Conservation (phyloP, 2,113 vertebrate species). For the Tachysurus fulvidraco region DNA sequence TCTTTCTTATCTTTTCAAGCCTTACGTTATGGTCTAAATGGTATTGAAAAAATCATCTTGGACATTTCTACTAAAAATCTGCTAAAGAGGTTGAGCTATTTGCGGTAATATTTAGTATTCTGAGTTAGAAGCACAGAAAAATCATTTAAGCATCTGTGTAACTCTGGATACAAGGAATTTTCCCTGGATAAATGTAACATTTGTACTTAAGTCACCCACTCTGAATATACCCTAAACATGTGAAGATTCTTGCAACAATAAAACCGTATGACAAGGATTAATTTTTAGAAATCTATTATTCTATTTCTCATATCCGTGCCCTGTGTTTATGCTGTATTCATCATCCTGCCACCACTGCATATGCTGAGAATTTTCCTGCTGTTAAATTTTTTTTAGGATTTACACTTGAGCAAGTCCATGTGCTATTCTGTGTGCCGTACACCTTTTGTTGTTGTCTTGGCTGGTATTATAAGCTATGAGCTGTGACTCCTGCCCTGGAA, state of each 20-base stretch:
- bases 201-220: background rate
- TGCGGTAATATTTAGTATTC: background rate
- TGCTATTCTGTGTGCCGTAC: slow-evolving; percentile 25
- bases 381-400: slow-evolving; percentile 17
- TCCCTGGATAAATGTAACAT: background rate
- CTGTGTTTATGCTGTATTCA: slow-evolving; percentile 13
- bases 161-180: background rate
- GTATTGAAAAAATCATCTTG: background rate
- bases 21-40: background rate
- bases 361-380: slow-evolving; percentile 34
- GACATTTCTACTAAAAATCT: background rate
- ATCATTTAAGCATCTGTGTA: background rate
- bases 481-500: slow-evolving; percentile 31
- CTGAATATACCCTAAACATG: background rate
- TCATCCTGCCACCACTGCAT: slow-evolving; percentile 1
- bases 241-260: background rate
- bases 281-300: background rate
- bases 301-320: background rate
- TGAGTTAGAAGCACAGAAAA: background rate
- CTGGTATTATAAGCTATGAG: slow-evolving; percentile 27
- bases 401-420: slow-evolving; percentile 33
- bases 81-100: background rate
- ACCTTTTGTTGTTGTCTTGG: background rate
- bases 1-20: background rate
- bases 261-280: background rate